phyloP scores from a whole-genome alignment of 2,888 invertebrate genomes.

The Parnassius smintheus region DNA sequence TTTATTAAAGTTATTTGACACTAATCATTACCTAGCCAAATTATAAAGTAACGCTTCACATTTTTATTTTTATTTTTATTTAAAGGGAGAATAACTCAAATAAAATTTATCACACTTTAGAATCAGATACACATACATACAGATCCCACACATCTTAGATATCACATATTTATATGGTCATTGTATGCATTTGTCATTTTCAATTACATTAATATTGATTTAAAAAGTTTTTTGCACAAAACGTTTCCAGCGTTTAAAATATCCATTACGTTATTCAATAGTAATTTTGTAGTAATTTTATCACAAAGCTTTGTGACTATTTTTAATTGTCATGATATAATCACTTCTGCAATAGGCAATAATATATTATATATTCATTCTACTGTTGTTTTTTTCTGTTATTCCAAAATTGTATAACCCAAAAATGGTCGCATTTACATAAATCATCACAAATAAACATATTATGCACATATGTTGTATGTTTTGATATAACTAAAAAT shows the following conservation, averaged over 20 bases:
- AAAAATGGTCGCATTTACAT: conserved; percentile 12
- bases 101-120: background rate
- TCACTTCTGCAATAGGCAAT: conserved; percentile 8
- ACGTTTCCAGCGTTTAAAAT: background rate
- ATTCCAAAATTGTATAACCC: conserved; percentile 12
- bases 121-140: no score
- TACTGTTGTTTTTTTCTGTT: background rate
- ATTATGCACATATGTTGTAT: background rate
- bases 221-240: conserved; percentile 6
- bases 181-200: no score
- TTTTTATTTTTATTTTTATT: no score
- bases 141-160: no score
- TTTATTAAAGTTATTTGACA: conserved; percentile 16
- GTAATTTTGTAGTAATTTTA: background rate
- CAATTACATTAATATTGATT: background rate
- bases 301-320: background rate
- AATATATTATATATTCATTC: conserved; percentile 10
- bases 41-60: no score
- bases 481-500: background rate
- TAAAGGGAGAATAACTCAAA: no score
- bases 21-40: background rate
- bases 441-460: background rate
- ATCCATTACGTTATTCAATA: background rate
- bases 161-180: no score
- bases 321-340: conserved; percentile 1